Conservation (phyloP, 2,113 vertebrate genomes). For the Bufo gargarizans region DNA sequence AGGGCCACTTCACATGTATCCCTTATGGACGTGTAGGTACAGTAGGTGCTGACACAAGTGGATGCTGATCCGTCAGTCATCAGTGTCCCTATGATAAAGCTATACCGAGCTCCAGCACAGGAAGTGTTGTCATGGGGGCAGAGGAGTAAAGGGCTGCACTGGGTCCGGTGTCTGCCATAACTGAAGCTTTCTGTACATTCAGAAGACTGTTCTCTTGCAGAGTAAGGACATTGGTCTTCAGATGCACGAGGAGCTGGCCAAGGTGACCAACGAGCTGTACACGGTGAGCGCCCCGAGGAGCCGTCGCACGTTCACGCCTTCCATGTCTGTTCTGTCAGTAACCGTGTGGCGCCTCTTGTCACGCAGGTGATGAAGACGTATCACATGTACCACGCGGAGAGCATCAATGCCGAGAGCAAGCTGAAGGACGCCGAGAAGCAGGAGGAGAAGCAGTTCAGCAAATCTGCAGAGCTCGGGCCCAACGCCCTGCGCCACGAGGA, state of each 20-base stretch:
- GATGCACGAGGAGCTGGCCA: conserved; percentile 94
- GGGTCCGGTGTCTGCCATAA: too few species aligned
- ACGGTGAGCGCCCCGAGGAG: conserved; percentile 81
- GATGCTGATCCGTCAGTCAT: too few species aligned
- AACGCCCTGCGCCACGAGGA: conserved; percentile 90
- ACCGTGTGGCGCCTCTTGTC: not conserved
- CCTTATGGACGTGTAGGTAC: too few species aligned
- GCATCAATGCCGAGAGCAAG: conserved; percentile 93
- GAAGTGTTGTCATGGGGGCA: not conserved
- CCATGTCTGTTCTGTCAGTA: not conserved
- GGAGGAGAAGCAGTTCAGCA: conserved; percentile 96
- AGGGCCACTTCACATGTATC: too few species aligned
- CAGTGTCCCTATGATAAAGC: too few species aligned
- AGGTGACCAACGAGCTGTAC: conserved; percentile 96
- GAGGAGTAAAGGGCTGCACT: not conserved
- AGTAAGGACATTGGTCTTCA: conserved; percentile 95
- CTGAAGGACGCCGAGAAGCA: conserved; percentile 97
- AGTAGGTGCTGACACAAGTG: too few species aligned
- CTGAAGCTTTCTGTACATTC: not conserved
- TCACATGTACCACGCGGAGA: conserved; percentile 98
- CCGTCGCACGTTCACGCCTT: not conserved
- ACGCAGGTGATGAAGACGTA: conserved; percentile 98
- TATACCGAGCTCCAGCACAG: too few species aligned
- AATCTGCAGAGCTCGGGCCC: conserved; percentile 84
- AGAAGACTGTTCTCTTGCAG: conserved; percentile 70